Percentiles rank a stretch among this genome's conserved stretches.
phyloP scores from a whole-genome alignment of 2,113 vertebrate species.

The Pseudorhombus dupliciocellatus region DNA sequence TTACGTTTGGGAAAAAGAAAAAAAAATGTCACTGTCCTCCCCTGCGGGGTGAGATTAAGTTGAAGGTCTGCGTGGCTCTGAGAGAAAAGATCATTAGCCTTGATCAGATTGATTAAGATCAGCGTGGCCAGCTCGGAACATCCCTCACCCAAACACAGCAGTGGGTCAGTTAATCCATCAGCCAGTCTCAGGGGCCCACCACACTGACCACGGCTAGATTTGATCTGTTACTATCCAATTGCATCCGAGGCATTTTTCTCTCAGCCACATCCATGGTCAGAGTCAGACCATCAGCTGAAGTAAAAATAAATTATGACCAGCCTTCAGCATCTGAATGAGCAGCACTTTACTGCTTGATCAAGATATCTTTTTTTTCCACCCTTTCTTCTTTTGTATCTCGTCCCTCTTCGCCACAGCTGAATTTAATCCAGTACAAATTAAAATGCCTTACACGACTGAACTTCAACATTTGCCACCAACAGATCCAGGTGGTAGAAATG shows the following conservation, averaged over 20 bases:
- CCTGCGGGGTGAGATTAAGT: constrained; percentile 59
- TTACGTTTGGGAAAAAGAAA: neutral
- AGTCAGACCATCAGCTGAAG: neutral
- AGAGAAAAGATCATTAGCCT: constrained; percentile 71
- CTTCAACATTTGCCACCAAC: neutral
- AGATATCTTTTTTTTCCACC: neutral
- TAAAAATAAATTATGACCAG: neutral
- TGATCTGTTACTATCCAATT: constrained; percentile 20
- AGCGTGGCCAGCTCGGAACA: constrained; percentile 40
- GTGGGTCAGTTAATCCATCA: constrained; percentile 38
- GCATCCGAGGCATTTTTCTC: neutral
- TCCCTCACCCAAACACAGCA: constrained; percentile 44
- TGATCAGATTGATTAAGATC: constrained; percentile 70
- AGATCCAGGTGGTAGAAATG: constrained; percentile 11
- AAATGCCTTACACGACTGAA: neutral
- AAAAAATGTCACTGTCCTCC: constrained; percentile 42
- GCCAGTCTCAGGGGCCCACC: constrained; percentile 23
- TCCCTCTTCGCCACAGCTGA: neutral
- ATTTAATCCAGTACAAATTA: neutral
- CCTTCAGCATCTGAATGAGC: neutral
- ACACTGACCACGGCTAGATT: constrained; percentile 11
- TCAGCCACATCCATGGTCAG: neutral
- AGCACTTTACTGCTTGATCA: neutral
- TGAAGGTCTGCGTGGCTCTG: constrained; percentile 44
- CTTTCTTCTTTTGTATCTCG: neutral